These are phyloP conservation scores for Myripristis jacobus DNA, from an alignment of 2,797 vertebrate species.

Conservation along the genomic window DNA sequence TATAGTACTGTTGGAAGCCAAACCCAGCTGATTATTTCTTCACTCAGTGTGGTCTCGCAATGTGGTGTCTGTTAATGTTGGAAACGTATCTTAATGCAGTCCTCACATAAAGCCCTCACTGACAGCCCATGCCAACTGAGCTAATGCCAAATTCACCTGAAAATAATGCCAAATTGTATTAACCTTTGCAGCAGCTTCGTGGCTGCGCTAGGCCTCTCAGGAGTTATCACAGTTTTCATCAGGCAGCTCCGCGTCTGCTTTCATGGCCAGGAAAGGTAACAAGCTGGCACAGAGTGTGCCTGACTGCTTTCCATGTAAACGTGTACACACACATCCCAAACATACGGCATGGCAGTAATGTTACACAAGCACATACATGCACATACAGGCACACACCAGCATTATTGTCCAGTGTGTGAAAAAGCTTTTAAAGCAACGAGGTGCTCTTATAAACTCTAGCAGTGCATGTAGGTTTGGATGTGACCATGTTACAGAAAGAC, in stretches of 20 bases:
- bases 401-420: too few relatives aligned
- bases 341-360: not conserved
- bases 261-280: conserved; percentile 66
- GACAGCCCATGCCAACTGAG: conserved; percentile 35
- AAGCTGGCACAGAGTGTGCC: conserved; percentile 66
- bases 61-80: conserved; percentile 2
- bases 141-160: conserved; percentile 57
- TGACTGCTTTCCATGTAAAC: conserved; percentile 70
- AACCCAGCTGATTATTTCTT: conserved; percentile 4
- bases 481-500: not conserved
- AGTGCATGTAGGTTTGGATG: not conserved
- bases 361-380: conserved; percentile 2
- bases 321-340: conserved; percentile 29
- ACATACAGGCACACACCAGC: not conserved
- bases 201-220: conserved; percentile 58
- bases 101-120: conserved; percentile 55
- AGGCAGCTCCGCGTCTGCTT: conserved; percentile 21
- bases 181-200: conserved; percentile 34
- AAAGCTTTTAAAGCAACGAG: too few relatives aligned
- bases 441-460: too few relatives aligned
- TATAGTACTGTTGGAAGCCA: not conserved
- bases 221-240: conserved; percentile 54
- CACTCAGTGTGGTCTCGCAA: not conserved
- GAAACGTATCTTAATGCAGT: not conserved
- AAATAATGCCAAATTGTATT: conserved; percentile 63